Conservation (phyloP, 2,797 vertebrate species). For the Rhadinocentrus ornatus region DNA sequence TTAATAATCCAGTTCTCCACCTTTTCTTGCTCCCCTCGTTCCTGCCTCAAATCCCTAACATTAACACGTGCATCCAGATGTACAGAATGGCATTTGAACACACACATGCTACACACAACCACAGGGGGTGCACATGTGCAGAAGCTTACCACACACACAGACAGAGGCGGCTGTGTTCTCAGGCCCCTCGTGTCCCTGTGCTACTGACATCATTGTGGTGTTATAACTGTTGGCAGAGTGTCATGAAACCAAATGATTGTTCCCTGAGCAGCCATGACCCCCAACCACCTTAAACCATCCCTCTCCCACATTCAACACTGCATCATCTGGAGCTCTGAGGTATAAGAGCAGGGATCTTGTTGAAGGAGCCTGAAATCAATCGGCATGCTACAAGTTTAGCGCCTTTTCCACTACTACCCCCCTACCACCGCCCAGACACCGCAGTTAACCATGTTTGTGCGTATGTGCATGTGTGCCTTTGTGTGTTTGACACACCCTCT, state of each 20-base stretch:
- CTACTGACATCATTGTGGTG: conserved; percentile 80
- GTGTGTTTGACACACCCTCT: conserved; percentile 36
- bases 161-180: conserved; percentile 49
- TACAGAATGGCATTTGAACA: conserved; percentile 35
- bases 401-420: conserved; percentile 19
- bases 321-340: conserved; percentile 74
- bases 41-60: conserved; percentile 66
- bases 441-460: conserved; percentile 36
- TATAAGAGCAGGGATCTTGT: conserved; percentile 66
- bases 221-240: conserved; percentile 81
- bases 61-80: conserved; percentile 63
- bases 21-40: conserved; percentile 57
- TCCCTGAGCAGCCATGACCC: conserved; percentile 1
- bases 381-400: conserved; percentile 57
- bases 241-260: conserved; percentile 44
- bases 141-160: conserved; percentile 23
- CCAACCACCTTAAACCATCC: conserved; percentile 31
- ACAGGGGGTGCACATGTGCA: conserved; percentile 17
- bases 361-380: conserved; percentile 77
- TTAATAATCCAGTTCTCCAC: conserved; percentile 81
- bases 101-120: conserved; percentile 24
- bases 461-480: conserved; percentile 22
- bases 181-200: conserved; percentile 62
- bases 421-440: conserved; percentile 8
- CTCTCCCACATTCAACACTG: conserved; percentile 42